Base-by-base conservation (phyloP, 2,888 invertebrate species). In the Incurvaria masculella region DNA sequence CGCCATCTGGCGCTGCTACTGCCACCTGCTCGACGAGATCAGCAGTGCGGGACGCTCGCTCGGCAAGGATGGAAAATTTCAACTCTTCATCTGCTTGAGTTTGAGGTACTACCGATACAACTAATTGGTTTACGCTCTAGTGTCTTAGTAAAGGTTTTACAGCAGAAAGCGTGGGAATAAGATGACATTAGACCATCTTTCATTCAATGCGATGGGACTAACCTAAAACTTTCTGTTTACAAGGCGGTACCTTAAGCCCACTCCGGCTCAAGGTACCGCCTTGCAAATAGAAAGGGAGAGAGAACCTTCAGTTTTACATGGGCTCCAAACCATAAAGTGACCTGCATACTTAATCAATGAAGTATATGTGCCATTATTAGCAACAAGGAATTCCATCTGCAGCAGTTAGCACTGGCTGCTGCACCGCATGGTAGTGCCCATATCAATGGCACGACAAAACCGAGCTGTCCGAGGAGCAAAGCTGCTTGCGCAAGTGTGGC, bases 1-100 rank as follows among this genome's bases (percentile, higher is more conserved):
- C 45, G 86, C 88, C 10, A 89, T 94, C 52, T 90, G 95, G 85
- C 81, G 90, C 50, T 89, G 92, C 61, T 95, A 92, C 72, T 91
- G 92, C 67, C 90, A 92, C 62, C 81, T 97, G 14, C 86, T 97
- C 63, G 89, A 91, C 60, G 94, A 94, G 69, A 92, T 98, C 52
- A 89, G 88, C 65, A 85, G 85, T 44, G 89, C 89, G 1, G 93
- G 92, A 47, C 68, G 74, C 16, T 79, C 89, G n/a, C 81, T 95
- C 19, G 99, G 98, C 47, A 98, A 98, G 69, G 98, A 99, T 74
- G 97, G 97, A 45, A 96, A 97, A 72, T 97, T 99, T 68, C 97
- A 98, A 69, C 83, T 97, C 38, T 96, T 98, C 64, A 88, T 97
- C 57, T 97, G 97, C 66, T 83, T 98, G 26, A 91, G 94, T 61